These are phyloP conservation scores for Bembecia ichneumoniformis DNA, from an alignment of 2,888 invertebrate genomes.

Conservation along the genomic window DNA sequence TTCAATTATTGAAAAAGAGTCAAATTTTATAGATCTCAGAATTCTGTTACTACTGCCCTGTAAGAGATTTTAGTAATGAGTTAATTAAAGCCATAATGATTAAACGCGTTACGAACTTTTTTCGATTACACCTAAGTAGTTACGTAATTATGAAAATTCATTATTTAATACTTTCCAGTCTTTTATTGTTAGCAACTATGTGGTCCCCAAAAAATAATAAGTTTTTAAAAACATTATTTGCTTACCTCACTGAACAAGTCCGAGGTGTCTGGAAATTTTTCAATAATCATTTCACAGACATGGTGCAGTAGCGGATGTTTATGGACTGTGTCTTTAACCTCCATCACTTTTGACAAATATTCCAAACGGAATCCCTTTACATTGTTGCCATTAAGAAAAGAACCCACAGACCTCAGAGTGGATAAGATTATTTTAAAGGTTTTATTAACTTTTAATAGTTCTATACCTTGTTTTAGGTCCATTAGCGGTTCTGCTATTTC, in stretches of 20 bases:
- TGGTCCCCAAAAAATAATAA: background rate
- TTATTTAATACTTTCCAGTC: too few relatives aligned
- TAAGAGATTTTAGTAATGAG: too few relatives aligned
- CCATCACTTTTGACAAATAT: constrained; percentile 96
- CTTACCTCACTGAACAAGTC: constrained; percentile 97
- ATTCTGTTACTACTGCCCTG: too few relatives aligned
- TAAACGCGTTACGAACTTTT: too few relatives aligned
- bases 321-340: constrained; percentile 99
- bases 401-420: constrained; percentile 94
- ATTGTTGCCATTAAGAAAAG: constrained; percentile 93
- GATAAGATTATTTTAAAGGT: constrained; percentile 97
- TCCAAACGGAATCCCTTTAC: constrained; percentile 98
- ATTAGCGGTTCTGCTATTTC: constrained; percentile 99
- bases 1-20: too few relatives aligned
- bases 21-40: too few relatives aligned
- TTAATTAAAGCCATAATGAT: too few relatives aligned
- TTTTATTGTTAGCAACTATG: too few relatives aligned
- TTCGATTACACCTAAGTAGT: too few relatives aligned
- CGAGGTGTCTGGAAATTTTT: constrained; percentile 94
- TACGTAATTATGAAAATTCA: too few relatives aligned
- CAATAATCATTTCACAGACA: constrained; percentile 96
- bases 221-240: background rate
- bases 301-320: constrained; percentile 98
- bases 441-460: constrained; percentile 89
- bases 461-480: constrained; percentile 98